These are phyloP conservation scores for Oscheius myriophilus DNA, from an alignment of 2,888 invertebrate genomes.

Conservation along the genomic window DNA sequence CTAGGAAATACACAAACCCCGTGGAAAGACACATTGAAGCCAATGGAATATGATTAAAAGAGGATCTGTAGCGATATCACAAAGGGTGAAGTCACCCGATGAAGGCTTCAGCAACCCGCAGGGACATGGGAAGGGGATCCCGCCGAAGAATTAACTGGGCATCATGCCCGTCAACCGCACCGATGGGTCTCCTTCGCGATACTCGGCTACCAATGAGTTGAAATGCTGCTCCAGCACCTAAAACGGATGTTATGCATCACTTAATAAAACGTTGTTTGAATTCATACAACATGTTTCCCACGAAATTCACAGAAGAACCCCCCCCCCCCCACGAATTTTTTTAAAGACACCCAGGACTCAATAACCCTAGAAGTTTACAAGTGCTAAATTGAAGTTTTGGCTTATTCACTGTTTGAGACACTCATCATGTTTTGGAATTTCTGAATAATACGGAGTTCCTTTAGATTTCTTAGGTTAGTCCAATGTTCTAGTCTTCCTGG, in stretches of 20 bases:
- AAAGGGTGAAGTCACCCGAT: slow-evolving; percentile 13
- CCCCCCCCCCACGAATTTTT: too few species aligned
- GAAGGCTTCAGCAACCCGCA: not conserved
- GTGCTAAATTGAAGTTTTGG: too few species aligned
- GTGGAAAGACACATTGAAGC: slow-evolving; percentile 25
- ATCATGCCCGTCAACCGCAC: slow-evolving; percentile 19
- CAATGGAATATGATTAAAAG: slow-evolving; percentile 9
- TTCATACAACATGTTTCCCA: too few species aligned
- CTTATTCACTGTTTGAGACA: too few species aligned
- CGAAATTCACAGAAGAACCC: too few species aligned
- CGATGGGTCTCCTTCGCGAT: slow-evolving; percentile 32
- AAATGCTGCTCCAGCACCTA: slow-evolving; percentile 61
- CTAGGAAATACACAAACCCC: slow-evolving; percentile 10
- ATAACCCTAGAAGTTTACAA: too few species aligned
- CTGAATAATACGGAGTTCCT: too few species aligned
- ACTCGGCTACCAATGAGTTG: slow-evolving; percentile 54
- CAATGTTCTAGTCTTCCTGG: too few species aligned
- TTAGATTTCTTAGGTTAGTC: too few species aligned
- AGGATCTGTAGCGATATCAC: slow-evolving; percentile 20
- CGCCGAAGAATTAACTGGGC: slow-evolving; percentile 6
- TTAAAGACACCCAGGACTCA: too few species aligned
- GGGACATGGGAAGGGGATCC: not conserved
- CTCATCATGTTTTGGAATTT: too few species aligned
- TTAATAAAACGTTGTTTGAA: not conserved
- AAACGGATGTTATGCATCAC: not conserved